Evolutionary conservation across 1,140 invertebrate genomes (phyloP), one percentile per base, ranked within the genome.

Genomic region (Hycleus phaleratus): DNA sequence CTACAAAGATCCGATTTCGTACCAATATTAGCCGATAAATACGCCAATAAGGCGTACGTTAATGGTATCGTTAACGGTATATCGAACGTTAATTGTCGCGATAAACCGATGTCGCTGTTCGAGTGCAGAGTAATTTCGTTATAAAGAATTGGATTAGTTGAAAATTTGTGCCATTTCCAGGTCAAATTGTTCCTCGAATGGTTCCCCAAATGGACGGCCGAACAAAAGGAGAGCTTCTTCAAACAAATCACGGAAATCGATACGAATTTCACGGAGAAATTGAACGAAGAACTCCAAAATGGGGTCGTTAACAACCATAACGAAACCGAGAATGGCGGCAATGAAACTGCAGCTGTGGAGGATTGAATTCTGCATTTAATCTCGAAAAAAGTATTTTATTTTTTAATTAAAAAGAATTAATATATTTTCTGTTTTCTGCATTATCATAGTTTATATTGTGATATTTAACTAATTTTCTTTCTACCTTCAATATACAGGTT

Each of bases 101-200:
- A 87, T 58, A 86, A 85, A 66, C 91, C 90, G 38, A 88, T 91
- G 63, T 91, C 84, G 66, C 78, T 95, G 55, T 95, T 93, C 71
- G 86, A 93, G 71, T 94, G 91, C 70, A 82, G 91, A 49, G 84
- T 94, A 67, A 80, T 79, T 67, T 18, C 18, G 18, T 18, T 18
- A 57, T 45, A 25, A 24, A 32, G 26, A 54, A 56, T 48, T 26
- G 24, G 4, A 32, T 7, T 46, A 26, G 26, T 49, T 10, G 40
- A 26, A 42, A 44, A 25, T 46, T 25, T 48, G 42, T 52, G 38
- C 42, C 26, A 25, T 10, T 55, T 47, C 25, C 32, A 85, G 83
- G 80, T 85, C 47, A 93, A 94, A 75, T 72, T 94, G 8, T 93
- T 94, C 68, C 81, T 82, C 67, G 86, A 93, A 74, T 95, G 92